Evolutionary conservation across 1,140 invertebrate genomes (phyloP).

Genomic region (Drosophila novamexicana): DNA sequence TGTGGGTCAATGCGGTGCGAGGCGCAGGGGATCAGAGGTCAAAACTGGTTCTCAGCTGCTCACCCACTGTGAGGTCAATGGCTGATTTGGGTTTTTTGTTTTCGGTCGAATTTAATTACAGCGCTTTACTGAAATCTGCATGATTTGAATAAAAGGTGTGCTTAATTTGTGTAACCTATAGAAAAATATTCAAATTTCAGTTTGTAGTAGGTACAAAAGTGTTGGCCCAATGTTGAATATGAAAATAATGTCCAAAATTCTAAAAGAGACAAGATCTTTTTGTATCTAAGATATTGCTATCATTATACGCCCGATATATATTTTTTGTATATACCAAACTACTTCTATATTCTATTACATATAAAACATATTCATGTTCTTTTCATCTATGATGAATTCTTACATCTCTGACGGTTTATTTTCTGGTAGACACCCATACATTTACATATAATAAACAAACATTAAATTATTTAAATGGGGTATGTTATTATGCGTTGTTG

Average conservation of each 20-base stretch:
- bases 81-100: constrained; percentile 61
- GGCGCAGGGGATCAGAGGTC: constrained; percentile 26
- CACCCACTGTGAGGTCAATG: constrained; percentile 73
- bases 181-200: constrained; percentile 9
- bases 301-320: too few relatives aligned
- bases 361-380: too few relatives aligned
- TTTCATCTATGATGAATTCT: too few relatives aligned
- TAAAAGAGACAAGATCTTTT: not conserved
- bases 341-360: too few relatives aligned
- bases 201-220: not conserved
- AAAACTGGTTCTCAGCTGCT: constrained; percentile 72
- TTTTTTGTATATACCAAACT: too few relatives aligned
- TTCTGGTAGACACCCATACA: too few relatives aligned
- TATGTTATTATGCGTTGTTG: too few relatives aligned
- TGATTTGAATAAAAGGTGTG: constrained; percentile 62
- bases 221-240: too few relatives aligned
- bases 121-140: constrained; percentile 49
- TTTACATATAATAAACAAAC: too few relatives aligned
- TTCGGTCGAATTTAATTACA: constrained; percentile 67
- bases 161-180: constrained; percentile 18
- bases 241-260: too few relatives aligned
- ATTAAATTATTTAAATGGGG: too few relatives aligned
- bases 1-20: constrained; percentile 17
- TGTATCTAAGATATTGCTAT: not conserved
- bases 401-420: too few relatives aligned